A percentile compares a stretch with the other conserved stretches of the same genome.
Conservation (phyloP, 2,888 invertebrate genomes). For the Tyria jacobaeae region DNA sequence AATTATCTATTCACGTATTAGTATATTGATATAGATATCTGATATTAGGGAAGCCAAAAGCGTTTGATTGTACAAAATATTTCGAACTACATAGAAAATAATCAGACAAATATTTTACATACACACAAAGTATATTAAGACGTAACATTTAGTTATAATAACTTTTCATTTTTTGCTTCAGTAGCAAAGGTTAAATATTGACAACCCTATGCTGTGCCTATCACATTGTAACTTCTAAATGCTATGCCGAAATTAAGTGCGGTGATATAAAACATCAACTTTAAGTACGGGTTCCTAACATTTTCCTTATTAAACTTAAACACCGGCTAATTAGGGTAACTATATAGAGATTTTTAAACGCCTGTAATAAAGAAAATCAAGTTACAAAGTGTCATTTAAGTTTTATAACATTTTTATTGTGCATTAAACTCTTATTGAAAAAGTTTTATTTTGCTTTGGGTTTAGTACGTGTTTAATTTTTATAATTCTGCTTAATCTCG, state of each 20-base stretch:
- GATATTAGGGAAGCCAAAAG: too few relatives aligned
- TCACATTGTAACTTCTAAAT: slow-evolving; percentile 43
- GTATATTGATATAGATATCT: too few relatives aligned
- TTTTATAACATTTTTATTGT: slow-evolving; percentile 9
- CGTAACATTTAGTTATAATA: too few relatives aligned
- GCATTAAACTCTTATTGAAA: slow-evolving; percentile 15
- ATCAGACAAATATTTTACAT: too few relatives aligned
- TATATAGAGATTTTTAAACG: slow-evolving; percentile 44
- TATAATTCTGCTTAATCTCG: slow-evolving; percentile 5
- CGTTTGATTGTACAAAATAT: too few relatives aligned
- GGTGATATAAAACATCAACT: slow-evolving; percentile 45
- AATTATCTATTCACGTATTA: too few relatives aligned
- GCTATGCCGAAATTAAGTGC: slow-evolving; percentile 41
- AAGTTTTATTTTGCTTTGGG: slow-evolving; percentile 50
- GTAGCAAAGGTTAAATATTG: neutral
- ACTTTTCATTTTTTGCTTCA: neutral
- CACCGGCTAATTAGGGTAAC: slow-evolving; percentile 50
- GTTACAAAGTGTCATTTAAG: slow-evolving; percentile 15
- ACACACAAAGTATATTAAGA: too few relatives aligned
- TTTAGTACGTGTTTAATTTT: slow-evolving; percentile 17
- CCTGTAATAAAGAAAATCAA: slow-evolving; percentile 16
- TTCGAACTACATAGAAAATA: too few relatives aligned
- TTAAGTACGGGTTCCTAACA: slow-evolving; percentile 38
- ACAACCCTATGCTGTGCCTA: slow-evolving; percentile 28
- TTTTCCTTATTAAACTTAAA: slow-evolving; percentile 47